phyloP scores from a whole-genome alignment of 1,140 invertebrate species.

The Chelonus insularis region DNA sequence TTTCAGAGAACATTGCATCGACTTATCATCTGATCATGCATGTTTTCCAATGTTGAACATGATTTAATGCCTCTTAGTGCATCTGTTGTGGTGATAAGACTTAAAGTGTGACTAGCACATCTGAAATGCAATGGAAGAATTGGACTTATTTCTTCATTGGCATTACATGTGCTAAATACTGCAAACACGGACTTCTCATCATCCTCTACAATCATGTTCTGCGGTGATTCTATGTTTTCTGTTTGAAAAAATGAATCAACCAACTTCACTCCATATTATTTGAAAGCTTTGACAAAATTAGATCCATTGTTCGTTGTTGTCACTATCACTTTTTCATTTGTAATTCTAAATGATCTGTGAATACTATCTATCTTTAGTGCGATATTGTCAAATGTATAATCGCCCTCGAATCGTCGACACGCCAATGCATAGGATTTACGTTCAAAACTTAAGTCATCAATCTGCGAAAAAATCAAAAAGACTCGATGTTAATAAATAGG shows the following conservation, averaged over 20 bases:
- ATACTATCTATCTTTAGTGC: background rate
- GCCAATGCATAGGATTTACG: background rate
- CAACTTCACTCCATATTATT: background rate
- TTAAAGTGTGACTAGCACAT: constrained; percentile 22
- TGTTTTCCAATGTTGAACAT: background rate
- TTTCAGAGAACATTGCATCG: constrained; percentile 30
- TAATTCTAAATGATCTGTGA: background rate
- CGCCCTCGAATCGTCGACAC: background rate
- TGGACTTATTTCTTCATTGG: no score
- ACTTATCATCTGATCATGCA: constrained; percentile 13
- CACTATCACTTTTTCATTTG: background rate
- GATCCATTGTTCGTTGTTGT: background rate
- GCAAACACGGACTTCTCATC: no score
- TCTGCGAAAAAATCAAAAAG: background rate
- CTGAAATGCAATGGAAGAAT: constrained; percentile 18
- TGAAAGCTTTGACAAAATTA: background rate
- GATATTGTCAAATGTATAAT: background rate
- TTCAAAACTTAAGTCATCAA: background rate
- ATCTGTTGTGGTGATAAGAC: constrained; percentile 19
- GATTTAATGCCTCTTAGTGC: constrained; percentile 13
- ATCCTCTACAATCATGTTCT: no score
- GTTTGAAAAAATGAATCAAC: background rate
- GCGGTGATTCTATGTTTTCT: no score
- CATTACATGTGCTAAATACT: no score
- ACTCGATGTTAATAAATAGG: background rate